These are phyloP conservation scores for Argyrosomus regius DNA, from an alignment of 2,797 vertebrate species.

Conservation along the genomic window DNA sequence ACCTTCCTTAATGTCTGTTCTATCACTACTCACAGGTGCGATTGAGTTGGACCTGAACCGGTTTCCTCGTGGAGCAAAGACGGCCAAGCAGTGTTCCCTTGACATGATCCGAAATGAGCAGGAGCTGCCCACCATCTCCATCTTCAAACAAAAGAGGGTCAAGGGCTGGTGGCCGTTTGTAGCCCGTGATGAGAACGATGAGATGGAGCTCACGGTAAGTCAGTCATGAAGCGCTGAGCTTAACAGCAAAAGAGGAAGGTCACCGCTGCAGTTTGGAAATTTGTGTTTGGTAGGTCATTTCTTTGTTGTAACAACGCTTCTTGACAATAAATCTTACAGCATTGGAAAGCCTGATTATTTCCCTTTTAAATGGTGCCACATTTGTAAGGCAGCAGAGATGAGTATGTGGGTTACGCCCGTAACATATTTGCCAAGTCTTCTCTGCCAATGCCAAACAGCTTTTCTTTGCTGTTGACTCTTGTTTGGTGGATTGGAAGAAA, in stretches of 20 bases:
- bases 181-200: conserved; percentile 95
- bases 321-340: too few species aligned
- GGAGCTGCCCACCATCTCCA: conserved; percentile 94
- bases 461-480: too few species aligned
- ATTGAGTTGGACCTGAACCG: conserved; percentile 96
- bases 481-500: too few species aligned
- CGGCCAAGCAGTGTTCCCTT: conserved; percentile 94
- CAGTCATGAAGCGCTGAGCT: neutral
- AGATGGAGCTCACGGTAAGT: conserved; percentile 94
- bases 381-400: too few species aligned
- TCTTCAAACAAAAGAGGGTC: conserved; percentile 98
- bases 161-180: conserved; percentile 99
- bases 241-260: neutral
- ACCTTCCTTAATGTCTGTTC: neutral
- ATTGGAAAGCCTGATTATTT: too few species aligned
- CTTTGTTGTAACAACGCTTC: too few species aligned
- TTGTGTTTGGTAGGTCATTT: too few species aligned
- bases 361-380: too few species aligned
- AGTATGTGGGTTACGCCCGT: too few species aligned
- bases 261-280: too few species aligned
- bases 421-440: too few species aligned
- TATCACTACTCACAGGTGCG: conserved; percentile 84
- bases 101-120: conserved; percentile 92
- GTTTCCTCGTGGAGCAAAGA: conserved; percentile 95
- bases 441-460: too few species aligned